Evolutionary conservation across 2,797 vertebrate species (phyloP).

Genomic region (Pipistrellus pygmaeus): DNA sequence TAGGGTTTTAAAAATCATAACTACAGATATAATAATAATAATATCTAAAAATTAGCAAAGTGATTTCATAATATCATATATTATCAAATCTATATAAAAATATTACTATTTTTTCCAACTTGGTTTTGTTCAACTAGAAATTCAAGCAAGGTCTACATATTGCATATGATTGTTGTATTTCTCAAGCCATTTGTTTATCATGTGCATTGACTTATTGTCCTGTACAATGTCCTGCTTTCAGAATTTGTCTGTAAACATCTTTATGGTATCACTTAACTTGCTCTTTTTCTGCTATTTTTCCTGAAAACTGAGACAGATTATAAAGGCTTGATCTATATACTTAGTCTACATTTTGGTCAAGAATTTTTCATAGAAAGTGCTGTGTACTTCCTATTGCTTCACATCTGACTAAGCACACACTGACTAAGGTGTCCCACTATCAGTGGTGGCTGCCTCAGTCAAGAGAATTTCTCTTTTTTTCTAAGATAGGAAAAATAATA

Average conservation of each 20-base stretch:
- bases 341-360: neutral
- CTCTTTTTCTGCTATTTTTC: neutral
- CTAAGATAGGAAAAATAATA: neutral
- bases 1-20: neutral
- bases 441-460: neutral
- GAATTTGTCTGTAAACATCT: neutral
- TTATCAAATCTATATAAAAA: neutral
- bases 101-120: neutral
- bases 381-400: neutral
- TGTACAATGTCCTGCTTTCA: conserved; percentile 4
- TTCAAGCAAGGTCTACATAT: neutral
- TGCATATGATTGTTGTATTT: neutral
- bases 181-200: neutral
- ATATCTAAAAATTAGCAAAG: neutral
- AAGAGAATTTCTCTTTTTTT: neutral
- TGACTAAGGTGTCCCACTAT: neutral
- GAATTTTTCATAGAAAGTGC: neutral
- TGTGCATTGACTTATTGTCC: neutral
- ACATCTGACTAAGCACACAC: neutral
- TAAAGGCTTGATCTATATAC: neutral
- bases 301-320: neutral
- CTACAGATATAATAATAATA: neutral
- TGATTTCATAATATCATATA: conserved; percentile 21
- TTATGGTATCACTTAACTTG: neutral
- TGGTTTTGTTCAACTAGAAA: neutral